Evolutionary conservation across 1,140 invertebrate genomes (phyloP), one percentile per base, ranked within the genome.

Genomic region (Drosophila tropicalis): DNA sequence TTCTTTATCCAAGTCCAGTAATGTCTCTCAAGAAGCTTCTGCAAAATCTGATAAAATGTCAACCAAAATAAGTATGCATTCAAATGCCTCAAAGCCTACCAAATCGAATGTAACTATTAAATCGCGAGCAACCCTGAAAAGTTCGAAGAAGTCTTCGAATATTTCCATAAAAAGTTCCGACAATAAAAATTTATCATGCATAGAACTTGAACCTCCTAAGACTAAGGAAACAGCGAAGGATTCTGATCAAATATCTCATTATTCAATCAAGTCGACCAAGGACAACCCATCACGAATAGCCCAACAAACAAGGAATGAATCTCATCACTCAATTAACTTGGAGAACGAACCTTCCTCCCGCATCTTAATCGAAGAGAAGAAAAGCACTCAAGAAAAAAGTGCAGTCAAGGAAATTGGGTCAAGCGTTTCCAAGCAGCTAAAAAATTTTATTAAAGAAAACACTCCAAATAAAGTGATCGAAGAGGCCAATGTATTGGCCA

Each of bases 401-500:
- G 15, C 10, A 3, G n/a, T 4, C 2, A 22, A 22, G 19, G 2
- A 51, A 22, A 0, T 9, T 19, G 6, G 2, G 7, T 17, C 44
- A 0, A n/a, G 17, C 10, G 44, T 9, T 9, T 9, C 15, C 2
- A 64, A 36, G 12, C 58, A 65, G 7, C 7, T 41, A 0, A 36
- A 25, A n/a, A 15, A 5, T 1, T 55, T 47, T 2, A 0, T 47
- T 6, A 47, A 19, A 9, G 6, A 19, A 2, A 19, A 9, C 17
- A 17, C 44, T 17, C 44, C 44, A 47, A 47, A 7, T 19, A 22
- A 15, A 10, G 7, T 86, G 0, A 54, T 36, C 10, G 25, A 70
- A 5, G 77, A 82, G 39, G 76, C 65, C 1, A 64, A 69, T 0
- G 55, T 61, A 7, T 3, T 86, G 1, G 67, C 64, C 6, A 44